Evolutionary conservation across 2,113 vertebrate species (phyloP), one percentile per base, ranked within the genome.

Genomic region (Beaufortia kweichowensis): DNA sequence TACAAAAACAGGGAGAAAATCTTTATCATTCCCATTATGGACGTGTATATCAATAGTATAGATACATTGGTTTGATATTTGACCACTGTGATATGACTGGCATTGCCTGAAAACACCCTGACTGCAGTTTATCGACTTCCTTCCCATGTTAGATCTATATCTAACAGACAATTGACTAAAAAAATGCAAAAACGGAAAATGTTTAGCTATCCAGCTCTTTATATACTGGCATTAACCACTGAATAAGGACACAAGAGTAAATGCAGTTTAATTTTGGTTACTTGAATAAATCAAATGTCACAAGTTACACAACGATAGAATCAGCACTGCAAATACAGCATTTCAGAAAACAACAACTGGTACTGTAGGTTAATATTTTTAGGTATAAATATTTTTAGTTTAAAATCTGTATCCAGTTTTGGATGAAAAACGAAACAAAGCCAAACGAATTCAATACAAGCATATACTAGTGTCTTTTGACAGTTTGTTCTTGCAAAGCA

Each of bases 401-500:
- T 39, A 39, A 10, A 7, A 9, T 31, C 8, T 21, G 28, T 48
- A 29, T 29, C 26, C 1, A 8, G n/a, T 21, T 50, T 23, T 21
- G 11, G 19, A 68, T 24, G 28, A 53, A 31, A 19, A 68, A 50
- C 4, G 2, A 21, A 9, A 4, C 41, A 53, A 50, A 68, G 33
- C 6, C n/a, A n/a, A n/a, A n/a, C n/a, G n/a, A n/a, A n/a, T n/a
- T n/a, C n/a, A n/a, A n/a, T n/a, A n/a, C n/a, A n/a, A n/a, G n/a
- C n/a, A n/a, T n/a, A n/a, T n/a, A n/a, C n/a, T n/a, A n/a, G n/a
- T n/a, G n/a, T n/a, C n/a, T n/a, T n/a, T n/a, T n/a, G n/a, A n/a
- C n/a, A n/a, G n/a, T n/a, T n/a, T 53, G 19, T 53, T 53, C n/a
- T 21, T 69, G 3, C 67, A 56, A 24, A 56, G 48, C 67, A 35